phyloP scores from a whole-genome alignment of 2,797 vertebrate genomes.

The Discoglossus pictus region DNA sequence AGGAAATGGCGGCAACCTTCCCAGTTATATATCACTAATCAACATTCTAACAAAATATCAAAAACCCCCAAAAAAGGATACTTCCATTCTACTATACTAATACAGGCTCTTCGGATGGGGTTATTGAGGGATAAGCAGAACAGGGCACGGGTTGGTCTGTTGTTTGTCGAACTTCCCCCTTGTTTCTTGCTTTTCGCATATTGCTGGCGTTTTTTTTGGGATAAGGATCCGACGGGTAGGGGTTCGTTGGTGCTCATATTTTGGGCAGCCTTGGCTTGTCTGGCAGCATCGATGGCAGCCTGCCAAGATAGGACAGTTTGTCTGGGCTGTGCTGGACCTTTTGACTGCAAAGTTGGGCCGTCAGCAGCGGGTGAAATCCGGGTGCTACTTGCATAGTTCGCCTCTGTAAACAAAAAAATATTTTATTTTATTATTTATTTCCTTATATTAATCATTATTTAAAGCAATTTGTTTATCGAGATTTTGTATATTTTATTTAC shows the following conservation, averaged over 20 bases:
- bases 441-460: no score
- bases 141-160: constrained; percentile 90
- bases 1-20: no score
- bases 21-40: no score
- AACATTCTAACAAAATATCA: no score
- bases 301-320: constrained; percentile 88
- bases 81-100: constrained; percentile 99
- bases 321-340: constrained; percentile 78
- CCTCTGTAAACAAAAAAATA: constrained; percentile 73
- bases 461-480: no score
- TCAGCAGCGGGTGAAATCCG: constrained; percentile 88
- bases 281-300: constrained; percentile 90
- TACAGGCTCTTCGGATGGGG: constrained; percentile 97
- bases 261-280: constrained; percentile 94
- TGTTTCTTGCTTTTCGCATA: constrained; percentile 99
- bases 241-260: constrained; percentile 89
- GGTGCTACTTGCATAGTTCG: constrained; percentile 96
- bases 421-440: no score
- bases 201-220: constrained; percentile 98
- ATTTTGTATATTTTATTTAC: no score
- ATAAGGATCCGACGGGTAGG: constrained; percentile 89
- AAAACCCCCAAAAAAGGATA: constrained; percentile 98
- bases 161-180: constrained; percentile 91
- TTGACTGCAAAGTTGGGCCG: constrained; percentile 87
- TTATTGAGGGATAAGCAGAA: constrained; percentile 98